These are phyloP conservation scores for Myopa testacea DNA, from an alignment of 2,888 invertebrate species.

Conservation along the genomic window DNA sequence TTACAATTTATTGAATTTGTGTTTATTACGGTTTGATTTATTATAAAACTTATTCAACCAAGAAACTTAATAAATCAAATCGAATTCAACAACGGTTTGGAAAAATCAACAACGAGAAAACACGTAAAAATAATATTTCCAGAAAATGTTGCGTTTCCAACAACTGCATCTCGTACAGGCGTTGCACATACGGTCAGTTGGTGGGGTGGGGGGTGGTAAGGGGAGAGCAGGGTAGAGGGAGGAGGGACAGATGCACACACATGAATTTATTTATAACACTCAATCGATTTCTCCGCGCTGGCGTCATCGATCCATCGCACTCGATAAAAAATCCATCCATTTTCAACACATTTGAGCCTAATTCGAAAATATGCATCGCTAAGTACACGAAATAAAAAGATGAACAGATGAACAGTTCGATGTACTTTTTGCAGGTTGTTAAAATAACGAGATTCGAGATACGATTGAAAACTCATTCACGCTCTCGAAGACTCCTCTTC, in stretches of 20 bases:
- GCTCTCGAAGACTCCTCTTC: not conserved
- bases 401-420: not conserved
- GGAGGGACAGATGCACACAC: not conserved
- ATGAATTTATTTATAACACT: not conserved
- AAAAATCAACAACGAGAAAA: too few species aligned
- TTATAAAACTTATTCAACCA: too few species aligned
- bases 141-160: too few species aligned
- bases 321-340: not conserved
- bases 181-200: too few species aligned
- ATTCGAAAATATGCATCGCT: not conserved
- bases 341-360: slow-evolving; percentile 18
- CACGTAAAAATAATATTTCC: too few species aligned
- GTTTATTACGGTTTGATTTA: too few species aligned
- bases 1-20: too few species aligned
- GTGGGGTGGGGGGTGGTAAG: too few species aligned
- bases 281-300: not conserved
- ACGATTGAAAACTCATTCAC: not conserved
- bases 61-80: too few species aligned
- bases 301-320: not conserved
- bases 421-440: slow-evolving; percentile 1
- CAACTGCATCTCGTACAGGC: too few species aligned
- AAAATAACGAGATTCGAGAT: not conserved
- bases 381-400: not conserved
- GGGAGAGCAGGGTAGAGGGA: not conserved
- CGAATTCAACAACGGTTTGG: too few species aligned